phyloP scores from a whole-genome alignment of 2,113 vertebrate species.

The Heliornis fulica region DNA sequence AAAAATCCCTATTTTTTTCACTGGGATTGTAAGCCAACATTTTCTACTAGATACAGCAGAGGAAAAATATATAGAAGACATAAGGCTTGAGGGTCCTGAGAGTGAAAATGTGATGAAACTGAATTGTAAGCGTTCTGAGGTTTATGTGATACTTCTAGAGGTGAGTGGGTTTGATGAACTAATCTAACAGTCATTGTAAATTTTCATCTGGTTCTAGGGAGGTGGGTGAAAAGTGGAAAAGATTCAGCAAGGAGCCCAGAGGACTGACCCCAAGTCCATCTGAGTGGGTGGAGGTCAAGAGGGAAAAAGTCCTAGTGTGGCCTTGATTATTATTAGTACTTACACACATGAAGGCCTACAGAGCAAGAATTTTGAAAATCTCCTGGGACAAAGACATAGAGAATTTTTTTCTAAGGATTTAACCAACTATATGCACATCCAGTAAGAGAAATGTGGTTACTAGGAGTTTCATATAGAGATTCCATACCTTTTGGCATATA shows the following conservation, averaged over 20 bases:
- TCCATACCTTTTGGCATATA: not conserved
- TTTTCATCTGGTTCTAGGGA: not conserved
- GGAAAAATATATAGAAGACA: not conserved
- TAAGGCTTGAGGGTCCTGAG: not conserved
- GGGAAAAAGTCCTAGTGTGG: not conserved
- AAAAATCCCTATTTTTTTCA: rapidly evolving
- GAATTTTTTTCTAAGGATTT: not conserved
- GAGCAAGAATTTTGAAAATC: not conserved
- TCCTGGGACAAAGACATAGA: not conserved
- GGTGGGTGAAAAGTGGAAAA: not conserved
- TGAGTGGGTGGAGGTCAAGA: not conserved
- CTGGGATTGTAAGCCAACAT: not conserved
- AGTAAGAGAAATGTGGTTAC: not conserved
- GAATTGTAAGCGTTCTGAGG: not conserved
- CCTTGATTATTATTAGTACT: not conserved
- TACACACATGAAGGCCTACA: not conserved
- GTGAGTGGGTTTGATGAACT: not conserved
- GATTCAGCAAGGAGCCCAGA: not conserved
- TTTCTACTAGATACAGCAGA: not conserved
- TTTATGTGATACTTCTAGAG: not conserved
- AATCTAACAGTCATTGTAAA: not conserved
- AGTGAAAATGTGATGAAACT: not conserved
- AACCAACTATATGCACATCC: not conserved
- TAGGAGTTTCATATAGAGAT: not conserved
- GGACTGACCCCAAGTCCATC: not conserved